Base-by-base conservation (phyloP, 1,140 invertebrate genomes). In the Eumeta japonica region DNA sequence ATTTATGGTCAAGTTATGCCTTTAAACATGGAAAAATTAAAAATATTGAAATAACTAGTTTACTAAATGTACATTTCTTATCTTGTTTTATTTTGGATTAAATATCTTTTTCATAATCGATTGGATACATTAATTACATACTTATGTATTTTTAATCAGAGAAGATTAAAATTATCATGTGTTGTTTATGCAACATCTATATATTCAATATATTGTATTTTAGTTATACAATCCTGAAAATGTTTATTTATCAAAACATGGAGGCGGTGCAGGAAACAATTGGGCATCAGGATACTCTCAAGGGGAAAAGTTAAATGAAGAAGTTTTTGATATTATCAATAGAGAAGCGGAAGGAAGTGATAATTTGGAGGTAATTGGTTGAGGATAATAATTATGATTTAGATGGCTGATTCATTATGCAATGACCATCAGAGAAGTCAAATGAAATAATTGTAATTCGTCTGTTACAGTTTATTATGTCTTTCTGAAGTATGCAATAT, bases 251-350 rank as follows among this genome's bases (percentile, higher is more conserved):
- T 97, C 94, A 1, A 96, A 97, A 78, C 88, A 97, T 76, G 97
- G 97, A 10, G 97, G 97, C 39, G 97, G 97, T 38, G 97, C 97
- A 35, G 97, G 97, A 36, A 99, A 99, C 66, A 99, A 98, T 74
- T 99, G 97, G 97, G 96, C 95, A 9, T 90, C 89, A 34, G 97
- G 97, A 3, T 98, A 90, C 66, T 87, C 88, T 48, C 89, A 94
- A 72, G 94, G 93, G 29, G 93, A 97, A 66, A 88, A 88, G 58
- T 75, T 98, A 1, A 88, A 94, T 68, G 96, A 98, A 75, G 94
- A 98, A 77, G 91, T 99, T 27, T 97, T 99, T 79, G 96, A 99
- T 76, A 99, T 99, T 38, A 90, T 99, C 39, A 96, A 99, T 68
- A 81, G 95, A 55, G 97, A 99, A 77, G 96, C 95, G 14, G 97